These are phyloP conservation scores for Drosophila tropicalis DNA, from an alignment of 1,140 invertebrate genomes.

Conservation along the genomic window DNA sequence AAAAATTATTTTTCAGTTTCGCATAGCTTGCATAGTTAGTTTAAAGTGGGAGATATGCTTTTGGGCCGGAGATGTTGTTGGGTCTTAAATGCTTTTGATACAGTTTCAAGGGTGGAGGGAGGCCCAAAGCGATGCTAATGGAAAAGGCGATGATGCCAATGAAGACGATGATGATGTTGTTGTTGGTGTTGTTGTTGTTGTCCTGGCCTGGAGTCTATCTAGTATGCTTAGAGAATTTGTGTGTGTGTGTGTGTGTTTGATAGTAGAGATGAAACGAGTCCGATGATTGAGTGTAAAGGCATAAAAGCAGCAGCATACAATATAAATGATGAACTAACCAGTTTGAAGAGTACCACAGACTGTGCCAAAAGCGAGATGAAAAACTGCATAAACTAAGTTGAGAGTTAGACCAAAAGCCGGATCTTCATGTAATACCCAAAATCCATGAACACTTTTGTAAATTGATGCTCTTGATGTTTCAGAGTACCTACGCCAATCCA, in stretches of 20 bases:
- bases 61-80: background rate
- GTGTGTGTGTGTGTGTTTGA: background rate
- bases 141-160: slow-evolving; percentile 37
- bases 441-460: background rate
- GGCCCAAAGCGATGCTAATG: slow-evolving; percentile 37
- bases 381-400: background rate
- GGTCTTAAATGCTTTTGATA: slow-evolving; percentile 34
- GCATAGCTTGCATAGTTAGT: slow-evolving; percentile 47
- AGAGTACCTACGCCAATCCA: background rate
- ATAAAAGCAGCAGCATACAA: slow-evolving; percentile 8
- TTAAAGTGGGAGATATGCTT: background rate
- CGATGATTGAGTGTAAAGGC: slow-evolving; percentile 6
- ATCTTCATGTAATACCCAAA: background rate
- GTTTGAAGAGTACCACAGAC: background rate
- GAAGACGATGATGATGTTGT: background rate
- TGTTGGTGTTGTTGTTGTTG: background rate
- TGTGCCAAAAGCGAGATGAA: background rate
- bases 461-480: background rate
- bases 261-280: background rate
- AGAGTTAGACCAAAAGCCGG: background rate
- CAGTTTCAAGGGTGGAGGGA: background rate
- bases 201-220: background rate
- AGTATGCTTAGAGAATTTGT: background rate
- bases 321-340: slow-evolving; percentile 13
- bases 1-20: slow-evolving; percentile 34